A percentile compares a stretch with the other conserved stretches of the same genome.
These are phyloP conservation scores for Bombycilla garrulus DNA, from an alignment of 2,113 vertebrate genomes.

Conservation along the genomic window DNA sequence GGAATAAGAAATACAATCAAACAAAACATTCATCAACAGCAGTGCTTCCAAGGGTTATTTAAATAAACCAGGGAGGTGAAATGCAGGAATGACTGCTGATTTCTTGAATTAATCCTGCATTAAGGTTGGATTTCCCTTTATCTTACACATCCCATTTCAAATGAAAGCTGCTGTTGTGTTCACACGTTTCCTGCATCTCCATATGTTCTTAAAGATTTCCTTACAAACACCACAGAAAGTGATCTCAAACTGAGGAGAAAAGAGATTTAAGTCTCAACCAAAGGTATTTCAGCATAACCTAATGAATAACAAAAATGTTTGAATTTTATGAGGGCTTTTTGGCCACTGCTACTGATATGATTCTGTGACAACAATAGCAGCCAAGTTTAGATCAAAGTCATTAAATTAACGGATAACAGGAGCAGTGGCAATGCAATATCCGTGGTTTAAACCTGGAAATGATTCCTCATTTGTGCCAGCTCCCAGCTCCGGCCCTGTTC, in stretches of 20 bases:
- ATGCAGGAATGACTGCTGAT: not conserved
- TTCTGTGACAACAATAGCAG: not conserved
- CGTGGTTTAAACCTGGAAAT: not conserved
- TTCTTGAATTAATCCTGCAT: not conserved
- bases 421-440: not conserved
- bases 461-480: not conserved
- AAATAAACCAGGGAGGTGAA: not conserved
- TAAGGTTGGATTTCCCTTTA: not conserved
- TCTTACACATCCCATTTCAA: not conserved
- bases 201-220: slow-evolving; percentile 21
- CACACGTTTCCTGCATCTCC: not conserved
- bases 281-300: slow-evolving; percentile 68
- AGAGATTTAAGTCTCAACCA: slow-evolving; percentile 72
- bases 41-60: not conserved
- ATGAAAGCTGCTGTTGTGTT: not conserved
- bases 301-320: slow-evolving; percentile 50
- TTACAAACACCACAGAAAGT: slow-evolving; percentile 41
- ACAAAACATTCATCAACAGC: not conserved
- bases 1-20: not conserved
- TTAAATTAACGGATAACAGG: not conserved
- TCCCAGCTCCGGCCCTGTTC: not conserved
- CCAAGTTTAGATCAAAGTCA: not conserved
- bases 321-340: not conserved
- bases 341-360: not conserved
- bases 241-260: slow-evolving; percentile 22